These are phyloP conservation scores for Drosophila macrospina DNA, from an alignment of 2,888 invertebrate species.

Conservation along the genomic window DNA sequence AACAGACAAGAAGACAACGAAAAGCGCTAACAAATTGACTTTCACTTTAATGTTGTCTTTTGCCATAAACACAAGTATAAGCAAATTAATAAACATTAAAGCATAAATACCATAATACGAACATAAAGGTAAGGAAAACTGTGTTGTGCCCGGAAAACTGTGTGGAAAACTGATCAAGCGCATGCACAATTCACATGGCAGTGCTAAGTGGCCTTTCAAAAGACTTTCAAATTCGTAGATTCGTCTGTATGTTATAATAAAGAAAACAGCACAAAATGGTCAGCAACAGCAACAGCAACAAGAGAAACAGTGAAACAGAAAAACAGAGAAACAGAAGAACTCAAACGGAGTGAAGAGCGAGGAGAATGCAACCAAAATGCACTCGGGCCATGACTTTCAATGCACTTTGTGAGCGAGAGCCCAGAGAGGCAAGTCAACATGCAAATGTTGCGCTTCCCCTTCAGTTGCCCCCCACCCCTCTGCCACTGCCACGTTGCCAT, in stretches of 20 bases:
- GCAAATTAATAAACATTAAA: constrained; percentile 68
- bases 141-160: constrained; percentile 4
- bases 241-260: constrained; percentile 26
- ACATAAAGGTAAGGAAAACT: constrained; percentile 39
- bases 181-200: constrained; percentile 52
- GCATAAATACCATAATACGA: constrained; percentile 14
- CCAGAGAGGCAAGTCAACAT: constrained; percentile 40
- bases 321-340: too few species aligned
- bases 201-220: constrained; percentile 60
- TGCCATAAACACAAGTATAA: constrained; percentile 62
- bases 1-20: constrained; percentile 38
- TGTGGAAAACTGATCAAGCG: constrained; percentile 38
- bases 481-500: constrained; percentile 12
- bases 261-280: constrained; percentile 35
- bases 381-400: constrained; percentile 67
- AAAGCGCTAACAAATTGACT: constrained; percentile 65
- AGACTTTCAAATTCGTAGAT: constrained; percentile 67
- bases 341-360: too few species aligned
- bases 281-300: constrained; percentile 26
- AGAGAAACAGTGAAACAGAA: neutral
- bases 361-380: constrained; percentile 37
- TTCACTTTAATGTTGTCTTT: constrained; percentile 75
- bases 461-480: neutral
- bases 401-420: constrained; percentile 35
- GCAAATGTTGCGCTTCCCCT: constrained; percentile 52